Evolutionary conservation across 2,888 invertebrate species (phyloP).

Genomic region (Cheiracanthium punctorium): DNA sequence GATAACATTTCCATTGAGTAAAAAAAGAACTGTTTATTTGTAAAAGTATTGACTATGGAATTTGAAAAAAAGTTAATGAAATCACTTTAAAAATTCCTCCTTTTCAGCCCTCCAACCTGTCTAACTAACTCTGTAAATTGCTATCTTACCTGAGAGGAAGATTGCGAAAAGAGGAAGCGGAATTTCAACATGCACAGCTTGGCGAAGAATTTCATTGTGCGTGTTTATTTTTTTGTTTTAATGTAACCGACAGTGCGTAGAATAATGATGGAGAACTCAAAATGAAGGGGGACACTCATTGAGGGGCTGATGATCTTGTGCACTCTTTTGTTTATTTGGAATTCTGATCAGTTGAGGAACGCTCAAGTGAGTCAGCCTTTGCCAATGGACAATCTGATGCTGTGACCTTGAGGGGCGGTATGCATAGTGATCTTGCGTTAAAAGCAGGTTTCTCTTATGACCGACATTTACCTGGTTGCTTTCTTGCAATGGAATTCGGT

Average conservation of each 20-base stretch:
- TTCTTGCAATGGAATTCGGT: too few relatives aligned
- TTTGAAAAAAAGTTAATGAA: too few relatives aligned
- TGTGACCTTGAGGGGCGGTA: conserved; percentile 28
- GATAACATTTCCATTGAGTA: too few relatives aligned
- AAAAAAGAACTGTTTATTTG: too few relatives aligned
- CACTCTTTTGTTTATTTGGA: conserved; percentile 4
- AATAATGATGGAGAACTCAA: conserved; percentile 1
- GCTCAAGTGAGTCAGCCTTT: conserved; percentile 27
- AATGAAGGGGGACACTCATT: neutral
- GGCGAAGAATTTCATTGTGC: neutral
- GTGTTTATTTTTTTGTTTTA: neutral
- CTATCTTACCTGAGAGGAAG: neutral
- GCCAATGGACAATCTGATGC: neutral
- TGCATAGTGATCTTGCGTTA: neutral
- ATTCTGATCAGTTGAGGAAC: neutral
- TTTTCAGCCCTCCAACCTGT: too few relatives aligned
- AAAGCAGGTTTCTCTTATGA: too few relatives aligned
- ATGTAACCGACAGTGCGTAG: conserved; percentile 10
- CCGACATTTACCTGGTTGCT: too few relatives aligned
- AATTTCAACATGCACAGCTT: neutral
- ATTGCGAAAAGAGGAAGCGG: conserved; percentile 5
- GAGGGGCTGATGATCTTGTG: neutral
- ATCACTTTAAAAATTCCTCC: too few relatives aligned
- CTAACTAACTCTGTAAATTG: too few relatives aligned
- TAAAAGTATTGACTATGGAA: too few relatives aligned